These are phyloP conservation scores for Prionailurus bengalensis DNA, from an alignment of 2,113 vertebrate species.

Conservation along the genomic window DNA sequence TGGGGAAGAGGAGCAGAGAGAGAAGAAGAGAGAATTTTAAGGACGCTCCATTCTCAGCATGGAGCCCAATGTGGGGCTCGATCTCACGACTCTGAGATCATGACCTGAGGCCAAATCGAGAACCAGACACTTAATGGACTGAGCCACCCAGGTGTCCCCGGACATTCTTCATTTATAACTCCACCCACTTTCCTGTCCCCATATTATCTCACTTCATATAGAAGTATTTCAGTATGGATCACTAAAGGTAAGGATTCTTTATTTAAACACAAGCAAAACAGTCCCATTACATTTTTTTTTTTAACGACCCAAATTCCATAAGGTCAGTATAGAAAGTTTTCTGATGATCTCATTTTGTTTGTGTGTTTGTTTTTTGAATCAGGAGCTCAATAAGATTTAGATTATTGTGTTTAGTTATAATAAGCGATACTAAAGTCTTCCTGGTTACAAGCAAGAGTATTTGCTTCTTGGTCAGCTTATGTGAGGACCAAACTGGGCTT, in stretches of 20 bases:
- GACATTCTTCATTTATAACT: background rate
- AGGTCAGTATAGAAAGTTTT: background rate
- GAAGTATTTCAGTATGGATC: background rate
- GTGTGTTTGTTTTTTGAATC: background rate
- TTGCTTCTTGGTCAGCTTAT: background rate
- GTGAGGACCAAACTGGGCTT: background rate
- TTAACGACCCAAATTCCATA: background rate
- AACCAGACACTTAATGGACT: too few relatives aligned
- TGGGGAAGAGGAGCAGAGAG: too few relatives aligned
- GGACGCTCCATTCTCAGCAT: too few relatives aligned
- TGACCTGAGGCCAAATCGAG: too few relatives aligned
- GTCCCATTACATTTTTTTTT: background rate
- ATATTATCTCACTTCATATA: background rate
- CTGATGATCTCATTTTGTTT: background rate
- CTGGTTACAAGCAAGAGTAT: background rate
- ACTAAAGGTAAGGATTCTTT: background rate
- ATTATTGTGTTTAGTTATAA: background rate
- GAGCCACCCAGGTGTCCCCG: background rate
- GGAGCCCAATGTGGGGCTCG: too few relatives aligned
- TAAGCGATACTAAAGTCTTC: background rate
- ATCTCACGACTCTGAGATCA: too few relatives aligned
- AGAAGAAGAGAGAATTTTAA: too few relatives aligned
- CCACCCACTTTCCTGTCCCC: background rate
- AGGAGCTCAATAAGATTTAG: background rate
- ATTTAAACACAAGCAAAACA: background rate